Base-by-base conservation (phyloP, 2,888 invertebrate species). In the Pristionchus exspectatus region DNA sequence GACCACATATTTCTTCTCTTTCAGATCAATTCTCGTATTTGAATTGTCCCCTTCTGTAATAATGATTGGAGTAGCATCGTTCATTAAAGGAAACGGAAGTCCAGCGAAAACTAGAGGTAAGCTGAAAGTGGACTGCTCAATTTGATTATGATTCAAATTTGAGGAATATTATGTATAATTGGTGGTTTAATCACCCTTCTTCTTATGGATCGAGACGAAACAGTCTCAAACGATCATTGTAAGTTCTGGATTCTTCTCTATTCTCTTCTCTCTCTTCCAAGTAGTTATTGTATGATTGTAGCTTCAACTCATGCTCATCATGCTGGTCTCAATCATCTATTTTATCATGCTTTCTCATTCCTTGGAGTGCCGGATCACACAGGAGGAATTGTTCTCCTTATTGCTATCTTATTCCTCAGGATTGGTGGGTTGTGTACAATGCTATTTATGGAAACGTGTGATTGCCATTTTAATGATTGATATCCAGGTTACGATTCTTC, bases 361-460 rank as follows among this genome's bases (percentile, higher is more conserved):
- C 95, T 96, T 86, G 96, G 96, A 30, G 95, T 96, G 91, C 96
- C 96, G 16, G 96, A 96, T 93, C 96, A 96, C 93, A 96, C 96
- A 95, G 96, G 96, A 50, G 96, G 96, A 27, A 96, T 96, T n/a
- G 93, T 96, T 50, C 92, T 96, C 83, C 93, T 96, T 84, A 94
- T 96, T 77, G 85, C 96, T 5, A 95, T 96, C 0, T 92, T 96
- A 27, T 95, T 96, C 91, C 93, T 96, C 27, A 95, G 95, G 89
- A 95, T 95, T 21, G 93, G 90, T 87, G 12, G 56, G 90, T 12
- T 1, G 44, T 50, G 0, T 50, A 50, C 44, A 50, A 50, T 50
- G 3, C 7, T 74, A 33, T 50, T 50, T 74, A n/a, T 9, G 69
- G n/a, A 27, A 69, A n/a, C 30, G 10, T 69, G 21, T 14, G 7